A percentile compares a stretch with the other conserved stretches of the same genome.
phyloP scores from a whole-genome alignment of 2,888 invertebrate genomes.

The Epinotia brunnichana region DNA sequence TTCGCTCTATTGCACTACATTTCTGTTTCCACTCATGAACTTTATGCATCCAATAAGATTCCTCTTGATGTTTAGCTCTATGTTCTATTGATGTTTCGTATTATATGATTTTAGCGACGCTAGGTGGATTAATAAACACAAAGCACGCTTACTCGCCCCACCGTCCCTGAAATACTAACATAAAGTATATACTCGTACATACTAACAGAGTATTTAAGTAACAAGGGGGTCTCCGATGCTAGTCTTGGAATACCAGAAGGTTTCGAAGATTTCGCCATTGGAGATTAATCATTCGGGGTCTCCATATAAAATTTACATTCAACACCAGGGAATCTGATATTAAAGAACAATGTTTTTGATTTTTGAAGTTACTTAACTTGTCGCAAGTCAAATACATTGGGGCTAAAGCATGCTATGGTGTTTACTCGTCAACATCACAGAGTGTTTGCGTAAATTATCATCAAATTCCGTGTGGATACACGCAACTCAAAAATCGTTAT shows the following conservation, averaged over 20 bases:
- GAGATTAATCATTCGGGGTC: too few species aligned
- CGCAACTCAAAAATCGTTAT: not conserved
- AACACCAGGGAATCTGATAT: not conserved
- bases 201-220: not conserved
- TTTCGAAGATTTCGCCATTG: too few species aligned
- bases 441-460: not conserved
- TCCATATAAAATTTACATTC: not conserved
- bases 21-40: not conserved
- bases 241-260: not conserved
- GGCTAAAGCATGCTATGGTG: constrained; percentile 23
- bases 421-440: constrained; percentile 2
- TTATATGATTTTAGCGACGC: not conserved
- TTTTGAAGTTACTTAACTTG: not conserved
- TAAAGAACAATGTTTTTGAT: not conserved
- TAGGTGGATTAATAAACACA: constrained; percentile 25
- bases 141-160: constrained; percentile 20
- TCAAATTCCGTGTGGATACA: too few species aligned
- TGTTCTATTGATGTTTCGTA: constrained; percentile 3
- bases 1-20: constrained; percentile 17
- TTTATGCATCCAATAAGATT: constrained; percentile 10
- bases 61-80: constrained; percentile 20
- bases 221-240: not conserved
- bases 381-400: not conserved
- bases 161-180: not conserved
- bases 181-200: not conserved